Evolutionary conservation across 2,113 vertebrate species (phyloP), one percentile per base, ranked within the genome.

Genomic region (Theristicus caerulescens): DNA sequence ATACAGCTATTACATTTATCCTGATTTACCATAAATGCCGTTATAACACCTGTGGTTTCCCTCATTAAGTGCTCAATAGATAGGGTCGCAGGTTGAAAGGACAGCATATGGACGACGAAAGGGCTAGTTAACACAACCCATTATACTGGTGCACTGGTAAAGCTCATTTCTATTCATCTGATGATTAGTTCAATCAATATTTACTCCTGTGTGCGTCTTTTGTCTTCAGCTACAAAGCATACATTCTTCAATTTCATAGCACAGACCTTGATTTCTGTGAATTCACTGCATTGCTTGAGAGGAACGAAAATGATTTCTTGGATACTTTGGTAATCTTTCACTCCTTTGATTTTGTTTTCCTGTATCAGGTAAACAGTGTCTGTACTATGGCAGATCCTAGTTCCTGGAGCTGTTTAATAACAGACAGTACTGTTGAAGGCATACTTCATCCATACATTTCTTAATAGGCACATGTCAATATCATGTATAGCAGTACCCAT

Each of bases 171-270:
- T 97, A 97, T 98, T 98, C 96, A 98, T 95, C 87, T 95, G 74
- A 98, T 97, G 74, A 98, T 97, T 98, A 98, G 95, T 98, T 98
- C 95, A 97, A 98, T 97, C 97, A 98, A 97, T 98, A 98, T 98
- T 98, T 98, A 97, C 97, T 98, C 87, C 97, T 96, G 62, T 94
- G 67, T 79, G 58, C 73, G 27, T 92, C 96, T 94, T 98, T 98
- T 98, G 98, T 98, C 96, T 98, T 98, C 83, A 84, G 69, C 82
- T 97, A 97, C 94, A 98, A 98, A 98, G 86, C 80, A 96, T 32
- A 94, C 82, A 94, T 94, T 97, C 93, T 97, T 98, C 95, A 97
- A 51, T 96, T 97, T 96, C 91, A 94, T 82, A 96, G 86, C 42
- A 61, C 72, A 95, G 96, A 83, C 80, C 80, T 96, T 93, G 54